phyloP scores from a whole-genome alignment of 2,797 vertebrate genomes.

The Pteropus rufus region DNA sequence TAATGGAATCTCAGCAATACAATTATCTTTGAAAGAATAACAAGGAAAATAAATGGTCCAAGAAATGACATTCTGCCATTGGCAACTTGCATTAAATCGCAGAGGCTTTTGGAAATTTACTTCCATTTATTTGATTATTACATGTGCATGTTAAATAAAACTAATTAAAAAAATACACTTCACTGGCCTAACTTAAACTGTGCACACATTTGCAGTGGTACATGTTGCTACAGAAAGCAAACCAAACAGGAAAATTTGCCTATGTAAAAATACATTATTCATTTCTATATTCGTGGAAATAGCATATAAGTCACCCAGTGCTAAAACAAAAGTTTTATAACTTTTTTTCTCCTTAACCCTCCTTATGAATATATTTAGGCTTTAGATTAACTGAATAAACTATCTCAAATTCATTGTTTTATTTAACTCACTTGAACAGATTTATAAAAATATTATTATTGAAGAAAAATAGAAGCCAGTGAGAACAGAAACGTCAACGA shows the following conservation, averaged over 20 bases:
- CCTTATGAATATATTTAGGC: neutral
- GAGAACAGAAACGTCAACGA: neutral
- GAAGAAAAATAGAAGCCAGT: neutral
- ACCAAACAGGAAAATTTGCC: neutral
- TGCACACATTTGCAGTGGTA: neutral
- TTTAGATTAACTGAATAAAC: neutral
- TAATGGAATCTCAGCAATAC: neutral
- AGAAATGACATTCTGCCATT: neutral
- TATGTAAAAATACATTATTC: neutral
- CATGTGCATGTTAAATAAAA: neutral
- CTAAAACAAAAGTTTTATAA: neutral
- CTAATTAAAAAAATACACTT: neutral
- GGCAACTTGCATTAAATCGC: neutral
- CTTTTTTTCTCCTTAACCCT: neutral
- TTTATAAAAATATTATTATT: neutral
- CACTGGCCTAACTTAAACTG: neutral
- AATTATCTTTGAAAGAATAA: neutral
- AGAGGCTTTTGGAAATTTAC: neutral
- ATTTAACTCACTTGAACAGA: neutral
- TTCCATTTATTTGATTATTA: neutral
- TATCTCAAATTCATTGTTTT: neutral
- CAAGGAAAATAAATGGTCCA: neutral
- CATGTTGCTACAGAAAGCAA: neutral
- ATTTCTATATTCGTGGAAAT: neutral
- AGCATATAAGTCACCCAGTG: neutral